Evolutionary conservation across 2,113 vertebrate species (phyloP).

Genomic region (Zeus faber): DNA sequence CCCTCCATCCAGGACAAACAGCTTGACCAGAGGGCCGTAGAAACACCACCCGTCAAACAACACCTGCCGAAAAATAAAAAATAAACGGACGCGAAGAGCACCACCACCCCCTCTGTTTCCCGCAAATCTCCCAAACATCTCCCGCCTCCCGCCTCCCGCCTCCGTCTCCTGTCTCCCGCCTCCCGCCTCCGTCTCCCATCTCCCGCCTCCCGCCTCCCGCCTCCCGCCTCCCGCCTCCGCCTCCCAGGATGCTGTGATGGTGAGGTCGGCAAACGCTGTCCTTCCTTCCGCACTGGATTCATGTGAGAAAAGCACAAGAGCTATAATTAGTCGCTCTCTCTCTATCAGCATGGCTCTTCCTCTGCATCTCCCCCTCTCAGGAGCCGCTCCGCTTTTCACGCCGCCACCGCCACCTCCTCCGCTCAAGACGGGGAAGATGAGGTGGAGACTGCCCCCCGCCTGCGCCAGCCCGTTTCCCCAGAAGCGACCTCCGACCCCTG

Average conservation of each 20-base stretch:
- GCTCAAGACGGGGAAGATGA: slow-evolving; percentile 51
- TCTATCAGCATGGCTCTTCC: neutral
- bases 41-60: no score
- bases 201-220: slow-evolving; percentile 46
- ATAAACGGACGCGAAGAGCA: no score
- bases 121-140: neutral
- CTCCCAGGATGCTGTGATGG: slow-evolving; percentile 55
- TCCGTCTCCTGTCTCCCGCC: slow-evolving; percentile 14
- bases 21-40: neutral
- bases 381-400: slow-evolving; percentile 16
- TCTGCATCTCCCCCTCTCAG: slow-evolving; percentile 9
- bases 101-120: neutral
- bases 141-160: neutral
- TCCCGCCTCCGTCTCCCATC: slow-evolving; percentile 40
- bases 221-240: slow-evolving; percentile 45
- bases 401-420: slow-evolving; percentile 23
- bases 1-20: no score
- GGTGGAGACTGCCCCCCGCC: slow-evolving; percentile 28
- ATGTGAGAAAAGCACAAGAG: neutral
- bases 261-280: slow-evolving; percentile 54
- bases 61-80: no score
- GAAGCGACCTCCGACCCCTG: slow-evolving; percentile 37
- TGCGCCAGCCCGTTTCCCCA: slow-evolving; percentile 22
- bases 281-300: neutral
- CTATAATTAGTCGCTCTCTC: slow-evolving; percentile 9